Evolutionary conservation across 2,113 vertebrate genomes (phyloP).

Genomic region (Poicephalus gulielmi): DNA sequence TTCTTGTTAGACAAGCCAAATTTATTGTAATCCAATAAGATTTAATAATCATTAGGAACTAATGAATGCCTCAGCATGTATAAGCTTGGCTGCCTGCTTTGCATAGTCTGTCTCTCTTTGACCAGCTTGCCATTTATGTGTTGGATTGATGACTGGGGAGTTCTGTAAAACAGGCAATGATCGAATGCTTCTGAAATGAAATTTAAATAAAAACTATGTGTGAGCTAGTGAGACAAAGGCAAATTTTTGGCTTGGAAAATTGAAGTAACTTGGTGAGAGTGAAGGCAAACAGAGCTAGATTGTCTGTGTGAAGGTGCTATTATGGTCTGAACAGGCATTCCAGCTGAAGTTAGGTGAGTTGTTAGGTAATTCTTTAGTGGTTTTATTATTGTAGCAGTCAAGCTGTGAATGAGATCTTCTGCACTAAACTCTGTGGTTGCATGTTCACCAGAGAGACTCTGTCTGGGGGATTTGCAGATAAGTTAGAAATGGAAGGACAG

Average conservation of each 20-base stretch:
- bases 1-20: conserved; percentile 24
- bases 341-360: neutral
- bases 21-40: conserved; percentile 41
- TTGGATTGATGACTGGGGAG: neutral
- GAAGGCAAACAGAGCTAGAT: conserved; percentile 3
- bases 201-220: conserved; percentile 36
- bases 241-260: neutral
- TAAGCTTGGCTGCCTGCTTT: conserved; percentile 31
- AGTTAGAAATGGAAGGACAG: neutral
- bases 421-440: neutral
- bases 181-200: neutral
- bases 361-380: neutral
- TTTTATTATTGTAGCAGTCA: neutral
- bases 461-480: neutral
- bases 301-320: neutral
- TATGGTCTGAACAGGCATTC: neutral
- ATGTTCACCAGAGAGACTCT: rapidly evolving
- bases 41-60: conserved; percentile 46
- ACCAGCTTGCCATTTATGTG: conserved; percentile 18
- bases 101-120: neutral
- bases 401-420: neutral
- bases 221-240: neutral
- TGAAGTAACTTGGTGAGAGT: conserved; percentile 3
- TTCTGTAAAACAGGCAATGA: conserved; percentile 42
- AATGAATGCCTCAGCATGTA: conserved; percentile 31